Evolutionary conservation across 1,140 invertebrate genomes (phyloP).

Genomic region (Daktulosphaira vitifoliae): DNA sequence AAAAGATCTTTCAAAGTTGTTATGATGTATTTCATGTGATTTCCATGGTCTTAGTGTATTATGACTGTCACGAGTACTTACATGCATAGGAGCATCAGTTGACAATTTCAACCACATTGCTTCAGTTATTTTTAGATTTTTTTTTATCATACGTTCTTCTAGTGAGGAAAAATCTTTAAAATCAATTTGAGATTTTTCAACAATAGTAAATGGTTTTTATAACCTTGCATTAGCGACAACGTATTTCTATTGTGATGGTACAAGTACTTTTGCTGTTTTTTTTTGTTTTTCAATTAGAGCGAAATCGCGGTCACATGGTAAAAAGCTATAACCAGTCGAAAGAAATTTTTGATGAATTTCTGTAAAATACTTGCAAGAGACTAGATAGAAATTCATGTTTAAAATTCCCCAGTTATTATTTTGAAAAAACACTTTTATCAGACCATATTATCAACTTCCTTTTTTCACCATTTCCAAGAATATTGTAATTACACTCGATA

Average conservation of each 20-base stretch:
- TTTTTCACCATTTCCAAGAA: slow-evolving; percentile 18
- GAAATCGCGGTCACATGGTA: slow-evolving; percentile 36
- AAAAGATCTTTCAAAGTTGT: not conserved
- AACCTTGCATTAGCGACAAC: not conserved
- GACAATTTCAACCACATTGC: no score
- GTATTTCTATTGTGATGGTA: slow-evolving; percentile 22
- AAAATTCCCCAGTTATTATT: slow-evolving; percentile 38
- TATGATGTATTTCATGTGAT: no score
- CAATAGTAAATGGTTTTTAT: not conserved
- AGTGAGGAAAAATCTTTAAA: no score
- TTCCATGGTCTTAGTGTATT: no score
- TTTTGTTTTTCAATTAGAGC: slow-evolving; percentile 36
- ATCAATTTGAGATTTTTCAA: no score
- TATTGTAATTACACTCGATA: slow-evolving; percentile 23
- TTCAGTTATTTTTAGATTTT: no score
- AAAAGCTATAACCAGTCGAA: slow-evolving; percentile 35
- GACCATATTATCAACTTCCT: slow-evolving; percentile 37
- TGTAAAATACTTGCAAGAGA: slow-evolving; percentile 33
- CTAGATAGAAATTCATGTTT: slow-evolving; percentile 18
- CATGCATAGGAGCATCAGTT: no score
- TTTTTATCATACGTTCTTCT: no score
- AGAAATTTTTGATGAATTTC: slow-evolving; percentile 35
- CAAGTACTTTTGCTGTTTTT: slow-evolving; percentile 22
- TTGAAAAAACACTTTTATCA: slow-evolving; percentile 36
- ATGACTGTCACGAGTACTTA: no score